Evolutionary conservation across 2,113 vertebrate genomes (phyloP).

Genomic region (Pachypanchax playfairii): DNA sequence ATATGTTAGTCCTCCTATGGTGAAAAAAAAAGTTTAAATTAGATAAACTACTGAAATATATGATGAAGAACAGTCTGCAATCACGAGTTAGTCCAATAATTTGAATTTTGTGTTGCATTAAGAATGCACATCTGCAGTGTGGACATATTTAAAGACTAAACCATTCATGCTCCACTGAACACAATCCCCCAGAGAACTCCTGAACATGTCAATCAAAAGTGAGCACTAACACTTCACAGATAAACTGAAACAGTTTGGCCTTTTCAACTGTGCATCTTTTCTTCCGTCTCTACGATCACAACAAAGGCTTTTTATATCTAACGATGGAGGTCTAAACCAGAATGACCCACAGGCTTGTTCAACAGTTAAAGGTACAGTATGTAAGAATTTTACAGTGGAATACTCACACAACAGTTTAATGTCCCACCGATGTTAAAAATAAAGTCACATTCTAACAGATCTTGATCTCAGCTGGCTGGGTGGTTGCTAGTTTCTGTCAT

Average conservation of each 20-base stretch:
- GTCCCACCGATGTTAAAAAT: no score
- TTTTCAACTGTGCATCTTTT: not conserved
- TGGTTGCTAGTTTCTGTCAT: no score
- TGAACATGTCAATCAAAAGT: conserved; percentile 51
- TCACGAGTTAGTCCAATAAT: conserved; percentile 1
- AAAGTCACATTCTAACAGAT: no score
- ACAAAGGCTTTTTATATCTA: not conserved
- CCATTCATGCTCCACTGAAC: conserved; percentile 30
- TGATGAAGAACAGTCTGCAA: not conserved
- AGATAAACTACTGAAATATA: not conserved
- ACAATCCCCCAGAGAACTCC: conserved; percentile 39
- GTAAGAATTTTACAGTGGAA: no score
- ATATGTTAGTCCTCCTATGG: not conserved
- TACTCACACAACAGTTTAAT: no score
- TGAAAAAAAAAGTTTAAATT: not conserved
- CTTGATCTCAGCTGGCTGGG: no score
- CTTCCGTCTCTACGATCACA: no score
- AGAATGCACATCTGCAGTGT: conserved; percentile 50
- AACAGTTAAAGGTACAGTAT: no score
- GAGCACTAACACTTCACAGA: conserved; percentile 50
- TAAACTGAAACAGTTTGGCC: conserved; percentile 14
- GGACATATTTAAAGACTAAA: conserved; percentile 34
- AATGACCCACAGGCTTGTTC: no score
- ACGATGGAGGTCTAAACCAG: no score
- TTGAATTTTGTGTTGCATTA: conserved; percentile 11